Conservation (phyloP, 2,797 vertebrate species). For the Poeciliopsis turneri region DNA sequence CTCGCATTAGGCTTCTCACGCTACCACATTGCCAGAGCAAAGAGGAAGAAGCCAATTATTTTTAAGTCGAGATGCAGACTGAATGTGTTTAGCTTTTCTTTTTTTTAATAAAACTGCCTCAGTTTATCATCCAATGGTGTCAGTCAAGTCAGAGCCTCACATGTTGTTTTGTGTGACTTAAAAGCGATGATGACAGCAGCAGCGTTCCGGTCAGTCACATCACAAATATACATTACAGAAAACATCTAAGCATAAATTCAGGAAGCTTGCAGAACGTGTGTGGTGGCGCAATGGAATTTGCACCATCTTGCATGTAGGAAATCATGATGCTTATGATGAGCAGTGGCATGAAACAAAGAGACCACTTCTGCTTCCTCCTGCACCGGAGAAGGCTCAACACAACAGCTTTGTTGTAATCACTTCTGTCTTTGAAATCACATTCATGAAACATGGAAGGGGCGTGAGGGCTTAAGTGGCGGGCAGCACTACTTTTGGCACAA, state of each 20-base stretch:
- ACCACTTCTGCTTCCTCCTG: slow-evolving; percentile 74
- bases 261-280: slow-evolving; percentile 46
- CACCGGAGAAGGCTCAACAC: slow-evolving; percentile 54
- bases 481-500: neutral
- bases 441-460: slow-evolving; percentile 7
- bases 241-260: slow-evolving; percentile 21
- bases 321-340: slow-evolving; percentile 56
- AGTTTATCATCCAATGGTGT: neutral
- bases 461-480: neutral
- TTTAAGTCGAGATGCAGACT: neutral
- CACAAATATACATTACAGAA: neutral
- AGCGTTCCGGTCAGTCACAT: neutral
- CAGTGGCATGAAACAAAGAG: slow-evolving; percentile 53
- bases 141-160: neutral
- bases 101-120: neutral
- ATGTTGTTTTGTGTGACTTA: neutral
- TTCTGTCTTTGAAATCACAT: slow-evolving; percentile 63
- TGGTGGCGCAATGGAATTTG: slow-evolving; percentile 62
- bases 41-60: neutral
- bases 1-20: neutral
- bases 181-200: neutral
- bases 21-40: neutral
- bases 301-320: slow-evolving; percentile 64
- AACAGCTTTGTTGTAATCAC: slow-evolving; percentile 59
- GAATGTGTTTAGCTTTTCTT: neutral